Conservation (phyloP, 2,888 invertebrate species). For the Meta bourneti region DNA sequence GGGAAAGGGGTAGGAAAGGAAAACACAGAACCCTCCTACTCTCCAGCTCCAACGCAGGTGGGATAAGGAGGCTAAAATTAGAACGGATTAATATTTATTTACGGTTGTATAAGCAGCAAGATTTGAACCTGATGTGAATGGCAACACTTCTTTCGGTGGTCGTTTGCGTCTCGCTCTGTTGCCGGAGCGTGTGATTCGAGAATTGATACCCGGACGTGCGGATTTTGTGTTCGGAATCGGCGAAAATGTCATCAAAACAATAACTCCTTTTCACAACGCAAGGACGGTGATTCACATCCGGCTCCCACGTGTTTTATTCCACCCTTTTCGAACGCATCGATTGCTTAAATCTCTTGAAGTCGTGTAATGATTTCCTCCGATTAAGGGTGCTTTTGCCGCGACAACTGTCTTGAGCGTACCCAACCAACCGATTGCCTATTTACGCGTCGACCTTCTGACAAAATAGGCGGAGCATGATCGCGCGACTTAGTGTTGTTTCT, state of each 20-base stretch:
- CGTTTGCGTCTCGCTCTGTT: constrained; percentile 28
- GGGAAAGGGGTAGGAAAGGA: neutral
- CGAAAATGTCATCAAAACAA: constrained; percentile 41
- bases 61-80: constrained; percentile 27
- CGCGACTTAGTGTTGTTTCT: too few relatives aligned
- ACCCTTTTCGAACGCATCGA: neutral
- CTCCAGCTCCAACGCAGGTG: neutral
- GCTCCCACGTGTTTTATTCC: neutral
- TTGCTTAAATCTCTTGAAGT: neutral
- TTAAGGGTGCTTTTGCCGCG: neutral
- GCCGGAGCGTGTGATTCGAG: constrained; percentile 37
- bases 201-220: constrained; percentile 34
- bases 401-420: too few relatives aligned
- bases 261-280: constrained; percentile 16
- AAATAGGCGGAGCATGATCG: too few relatives aligned
- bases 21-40: neutral
- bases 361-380: neutral
- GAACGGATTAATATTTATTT: constrained; percentile 29
- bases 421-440: too few relatives aligned
- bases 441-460: too few relatives aligned
- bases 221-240: neutral
- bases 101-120: neutral
- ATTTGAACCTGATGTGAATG: neutral
- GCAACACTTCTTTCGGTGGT: constrained; percentile 15
- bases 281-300: constrained; percentile 40